Evolutionary conservation across 2,888 invertebrate genomes (phyloP).

Genomic region (Heteromyza rotundicornis): DNA sequence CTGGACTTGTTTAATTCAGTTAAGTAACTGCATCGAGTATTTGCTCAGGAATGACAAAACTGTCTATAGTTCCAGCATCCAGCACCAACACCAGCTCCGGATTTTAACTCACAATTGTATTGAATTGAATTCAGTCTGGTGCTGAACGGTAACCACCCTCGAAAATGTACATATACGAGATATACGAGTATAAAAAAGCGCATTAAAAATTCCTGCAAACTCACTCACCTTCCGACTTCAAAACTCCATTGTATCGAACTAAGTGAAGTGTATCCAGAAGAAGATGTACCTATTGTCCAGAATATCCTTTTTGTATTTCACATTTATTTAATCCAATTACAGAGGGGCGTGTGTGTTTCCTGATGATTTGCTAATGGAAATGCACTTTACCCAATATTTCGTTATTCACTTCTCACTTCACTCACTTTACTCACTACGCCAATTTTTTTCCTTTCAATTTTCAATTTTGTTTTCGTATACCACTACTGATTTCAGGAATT

Average conservation of each 20-base stretch:
- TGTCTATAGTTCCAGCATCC: too few relatives aligned
- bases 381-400: not conserved
- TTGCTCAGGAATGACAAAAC: not conserved
- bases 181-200: too few relatives aligned
- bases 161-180: too few relatives aligned
- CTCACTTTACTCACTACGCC: too few relatives aligned
- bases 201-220: not conserved
- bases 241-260: not conserved
- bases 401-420: not conserved
- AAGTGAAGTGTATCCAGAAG: not conserved
- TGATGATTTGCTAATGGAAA: not conserved
- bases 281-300: not conserved
- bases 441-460: not conserved
- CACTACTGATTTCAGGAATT: conserved; percentile 52
- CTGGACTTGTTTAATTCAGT: not conserved
- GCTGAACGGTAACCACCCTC: too few relatives aligned
- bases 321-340: not conserved
- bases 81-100: too few relatives aligned
- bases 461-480: not conserved
- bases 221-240: not conserved
- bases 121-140: too few relatives aligned
- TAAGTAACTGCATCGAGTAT: not conserved
- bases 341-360: not conserved
- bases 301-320: not conserved
- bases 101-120: too few relatives aligned